Evolutionary conservation across 2,888 invertebrate genomes (phyloP).

Genomic region (Drosophila mayaguana): DNA sequence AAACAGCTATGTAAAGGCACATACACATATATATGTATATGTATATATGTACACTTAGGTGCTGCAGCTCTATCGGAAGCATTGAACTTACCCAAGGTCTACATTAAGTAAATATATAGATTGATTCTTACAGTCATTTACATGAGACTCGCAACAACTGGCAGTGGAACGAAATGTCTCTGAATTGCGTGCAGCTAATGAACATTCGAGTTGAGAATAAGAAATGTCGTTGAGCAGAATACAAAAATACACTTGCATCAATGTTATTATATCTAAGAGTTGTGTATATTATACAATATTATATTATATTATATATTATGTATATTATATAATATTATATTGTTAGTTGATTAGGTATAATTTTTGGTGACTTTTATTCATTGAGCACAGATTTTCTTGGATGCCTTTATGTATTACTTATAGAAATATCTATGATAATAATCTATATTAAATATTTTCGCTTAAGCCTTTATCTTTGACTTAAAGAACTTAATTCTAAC

Average conservation of each 20-base stretch:
- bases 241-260: constrained; percentile 7
- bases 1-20: constrained; percentile 22
- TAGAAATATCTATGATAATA: no score
- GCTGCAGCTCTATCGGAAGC: constrained; percentile 42
- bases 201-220: not conserved
- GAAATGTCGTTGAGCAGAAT: not conserved
- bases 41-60: not conserved
- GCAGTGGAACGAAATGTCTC: not conserved
- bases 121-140: constrained; percentile 10
- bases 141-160: constrained; percentile 52
- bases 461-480: no score
- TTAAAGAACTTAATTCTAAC: no score
- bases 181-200: constrained; percentile 35
- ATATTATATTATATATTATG: no score
- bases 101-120: constrained; percentile 3
- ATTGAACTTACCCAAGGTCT: constrained; percentile 49
- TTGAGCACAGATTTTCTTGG: no score
- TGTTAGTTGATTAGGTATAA: no score
- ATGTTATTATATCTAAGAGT: not conserved
- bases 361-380: no score
- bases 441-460: no score
- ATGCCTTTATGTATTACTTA: no score
- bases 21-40: constrained; percentile 1
- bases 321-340: no score
- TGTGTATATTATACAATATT: not conserved